phyloP scores from a whole-genome alignment of 2,797 vertebrate genomes.

The Miichthys miiuy region DNA sequence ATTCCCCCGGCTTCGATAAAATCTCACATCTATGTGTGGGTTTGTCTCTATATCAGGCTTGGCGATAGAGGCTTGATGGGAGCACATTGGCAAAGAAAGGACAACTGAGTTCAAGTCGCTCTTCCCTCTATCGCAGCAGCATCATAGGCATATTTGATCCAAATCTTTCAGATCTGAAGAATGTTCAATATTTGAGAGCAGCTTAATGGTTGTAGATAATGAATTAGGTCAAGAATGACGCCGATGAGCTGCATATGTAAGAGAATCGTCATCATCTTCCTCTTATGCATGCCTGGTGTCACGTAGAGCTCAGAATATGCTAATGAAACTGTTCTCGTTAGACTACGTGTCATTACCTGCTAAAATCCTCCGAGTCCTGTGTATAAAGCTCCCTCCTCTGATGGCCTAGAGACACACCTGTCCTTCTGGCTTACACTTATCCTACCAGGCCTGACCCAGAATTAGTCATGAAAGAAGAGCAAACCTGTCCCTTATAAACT shows the following conservation, averaged over 20 bases:
- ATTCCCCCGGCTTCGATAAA: constrained; percentile 75
- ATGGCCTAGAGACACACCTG: constrained; percentile 21
- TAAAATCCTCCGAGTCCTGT: constrained; percentile 5
- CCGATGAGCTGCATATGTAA: not conserved
- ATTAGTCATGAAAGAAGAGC: constrained; percentile 9
- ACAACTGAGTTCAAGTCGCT: constrained; percentile 9
- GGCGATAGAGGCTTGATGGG: constrained; percentile 15
- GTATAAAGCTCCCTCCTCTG: constrained; percentile 9
- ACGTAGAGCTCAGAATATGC: constrained; percentile 19
- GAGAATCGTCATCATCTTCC: constrained; percentile 32
- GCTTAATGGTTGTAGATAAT: constrained; percentile 4
- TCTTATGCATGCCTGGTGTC: constrained; percentile 22
- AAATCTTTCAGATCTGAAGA: constrained; percentile 42
- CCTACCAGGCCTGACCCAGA: constrained; percentile 5
- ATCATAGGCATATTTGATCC: constrained; percentile 23
- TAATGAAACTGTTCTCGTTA: constrained; percentile 2
- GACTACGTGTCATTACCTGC: not conserved
- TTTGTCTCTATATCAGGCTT: constrained; percentile 46
- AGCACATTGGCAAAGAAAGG: constrained; percentile 41
- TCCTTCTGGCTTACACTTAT: constrained; percentile 1
- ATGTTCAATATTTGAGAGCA: constrained; percentile 22
- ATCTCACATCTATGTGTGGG: constrained; percentile 73
- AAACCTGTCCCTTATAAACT: not conserved
- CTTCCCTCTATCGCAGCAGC: not conserved
- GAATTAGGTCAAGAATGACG: not conserved